Base-by-base conservation (phyloP, 2,888 invertebrate species). In the Drepana falcataria region DNA sequence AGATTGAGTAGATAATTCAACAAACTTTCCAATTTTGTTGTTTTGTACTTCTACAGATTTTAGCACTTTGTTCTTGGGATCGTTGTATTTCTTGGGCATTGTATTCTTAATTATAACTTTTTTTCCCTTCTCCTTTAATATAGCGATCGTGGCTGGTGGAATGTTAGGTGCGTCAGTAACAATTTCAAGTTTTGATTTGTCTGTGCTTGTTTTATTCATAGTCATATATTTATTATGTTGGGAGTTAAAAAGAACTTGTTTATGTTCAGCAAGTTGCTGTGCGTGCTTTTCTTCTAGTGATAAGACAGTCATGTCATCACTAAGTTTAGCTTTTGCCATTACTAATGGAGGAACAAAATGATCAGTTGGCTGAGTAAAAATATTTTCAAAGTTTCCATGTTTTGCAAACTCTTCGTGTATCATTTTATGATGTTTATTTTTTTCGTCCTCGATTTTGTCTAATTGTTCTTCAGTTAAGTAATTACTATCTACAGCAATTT, bases 341-440 rank as follows among this genome's bases (percentile, higher is more conserved):
- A 92, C 91, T 37, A 92, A 64, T 2, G 91, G 91, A 3, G 91
- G 91, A 35, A 92, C 81, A 64, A 92, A 92, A 63, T 91, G 91
- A 63, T 92, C 91, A 6, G 91, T 85, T 2, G 91, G 86, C 65
- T 90, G 91, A 5, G 86, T 90, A 64, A 89, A 91, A 68, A 91
- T 88, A 49, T 81, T 88, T 68, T 91, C 88, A 53, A 85, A 77
- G 58, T 85, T 88, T n/a, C 86, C 88, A 52, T 82, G 77, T 40
- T 85, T 76, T 1, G 90, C 87, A 48, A 90, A 76, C 67, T 90
- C 87, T 58, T 88, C 87, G 41, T 91, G 89, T 52, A 91, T 60
- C 68, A 85, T 77, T 71, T 88, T 89, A 65, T 89, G 85, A 61
- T 89, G 84, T 72, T 83, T 81, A 53, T 82, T 77, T 60, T 84